Conservation (phyloP, 2,888 invertebrate genomes). For the Apoda limacodes region DNA sequence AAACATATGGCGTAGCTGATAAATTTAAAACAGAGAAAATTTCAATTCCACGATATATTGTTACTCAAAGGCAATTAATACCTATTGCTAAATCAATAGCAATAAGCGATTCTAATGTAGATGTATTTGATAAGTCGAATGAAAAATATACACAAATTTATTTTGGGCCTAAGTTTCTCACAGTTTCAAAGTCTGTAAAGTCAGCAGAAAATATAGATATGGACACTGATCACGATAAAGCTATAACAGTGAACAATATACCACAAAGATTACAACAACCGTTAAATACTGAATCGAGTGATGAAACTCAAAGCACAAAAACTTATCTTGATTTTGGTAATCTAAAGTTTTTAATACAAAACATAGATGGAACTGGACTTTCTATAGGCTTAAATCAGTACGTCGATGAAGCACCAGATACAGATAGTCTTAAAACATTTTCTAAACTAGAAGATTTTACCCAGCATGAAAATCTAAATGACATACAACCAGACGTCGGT, state of each 20-base stretch:
- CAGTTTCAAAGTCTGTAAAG: conserved; percentile 35
- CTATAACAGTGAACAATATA: conserved; percentile 30
- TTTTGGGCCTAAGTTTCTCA: conserved; percentile 32
- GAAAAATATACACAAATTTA: conserved; percentile 28
- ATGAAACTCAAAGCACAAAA: conserved; percentile 20
- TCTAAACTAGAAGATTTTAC: conserved; percentile 44
- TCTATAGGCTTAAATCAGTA: conserved; percentile 53
- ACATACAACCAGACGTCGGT: conserved; percentile 26
- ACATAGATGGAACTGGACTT: conserved; percentile 48
- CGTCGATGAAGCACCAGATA: conserved; percentile 43
- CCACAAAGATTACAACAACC: conserved; percentile 47
- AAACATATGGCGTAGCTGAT: conserved; percentile 21
- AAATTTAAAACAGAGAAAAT: conserved; percentile 29
- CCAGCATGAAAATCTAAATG: conserved; percentile 37
- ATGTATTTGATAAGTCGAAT: conserved; percentile 26
- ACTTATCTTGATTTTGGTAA: conserved; percentile 32
- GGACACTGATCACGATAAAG: conserved; percentile 35
- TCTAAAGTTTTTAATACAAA: conserved; percentile 40
- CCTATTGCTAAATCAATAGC: conserved; percentile 34
- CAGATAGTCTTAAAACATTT: conserved; percentile 43
- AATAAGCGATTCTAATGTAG: conserved; percentile 20
- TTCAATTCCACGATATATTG: conserved; percentile 19
- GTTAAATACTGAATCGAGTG: conserved; percentile 30
- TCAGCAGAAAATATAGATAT: conserved; percentile 43
- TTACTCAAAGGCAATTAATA: conserved; percentile 32